Evolutionary conservation across 2,888 invertebrate genomes (phyloP).

Genomic region (Ophion slaviceki): DNA sequence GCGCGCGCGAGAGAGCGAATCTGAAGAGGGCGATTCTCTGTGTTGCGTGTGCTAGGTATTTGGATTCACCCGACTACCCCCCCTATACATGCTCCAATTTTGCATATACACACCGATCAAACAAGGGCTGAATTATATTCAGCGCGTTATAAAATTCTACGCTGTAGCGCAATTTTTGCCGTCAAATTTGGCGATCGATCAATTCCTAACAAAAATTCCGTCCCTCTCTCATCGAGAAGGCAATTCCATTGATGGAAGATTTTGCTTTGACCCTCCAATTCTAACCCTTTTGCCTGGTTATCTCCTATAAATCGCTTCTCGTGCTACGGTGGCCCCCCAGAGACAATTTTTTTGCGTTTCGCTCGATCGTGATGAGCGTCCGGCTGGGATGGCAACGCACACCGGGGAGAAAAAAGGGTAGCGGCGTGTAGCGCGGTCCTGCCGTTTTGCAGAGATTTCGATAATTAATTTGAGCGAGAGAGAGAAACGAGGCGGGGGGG

Average conservation of each 20-base stretch:
- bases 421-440: constrained; percentile 32
- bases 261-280: too few relatives aligned
- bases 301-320: too few relatives aligned
- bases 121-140: constrained; percentile 33
- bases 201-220: background rate
- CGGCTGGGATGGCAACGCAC: background rate
- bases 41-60: constrained; percentile 51
- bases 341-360: background rate
- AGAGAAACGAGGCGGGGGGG: constrained; percentile 21
- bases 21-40: constrained; percentile 47
- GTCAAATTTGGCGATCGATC: background rate
- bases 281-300: too few relatives aligned
- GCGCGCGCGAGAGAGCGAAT: constrained; percentile 56
- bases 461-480: constrained; percentile 63
- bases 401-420: constrained; percentile 18
- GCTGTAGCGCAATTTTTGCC: background rate
- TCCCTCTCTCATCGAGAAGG: too few relatives aligned
- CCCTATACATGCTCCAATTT: constrained; percentile 1
- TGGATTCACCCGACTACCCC: constrained; percentile 17
- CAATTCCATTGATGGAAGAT: too few relatives aligned
- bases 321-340: too few relatives aligned
- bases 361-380: background rate
- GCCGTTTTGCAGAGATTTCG: constrained; percentile 61
- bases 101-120: constrained; percentile 27
- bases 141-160: background rate